These are phyloP conservation scores for Caracal caracal DNA, from an alignment of 2,113 vertebrate genomes.

Conservation along the genomic window DNA sequence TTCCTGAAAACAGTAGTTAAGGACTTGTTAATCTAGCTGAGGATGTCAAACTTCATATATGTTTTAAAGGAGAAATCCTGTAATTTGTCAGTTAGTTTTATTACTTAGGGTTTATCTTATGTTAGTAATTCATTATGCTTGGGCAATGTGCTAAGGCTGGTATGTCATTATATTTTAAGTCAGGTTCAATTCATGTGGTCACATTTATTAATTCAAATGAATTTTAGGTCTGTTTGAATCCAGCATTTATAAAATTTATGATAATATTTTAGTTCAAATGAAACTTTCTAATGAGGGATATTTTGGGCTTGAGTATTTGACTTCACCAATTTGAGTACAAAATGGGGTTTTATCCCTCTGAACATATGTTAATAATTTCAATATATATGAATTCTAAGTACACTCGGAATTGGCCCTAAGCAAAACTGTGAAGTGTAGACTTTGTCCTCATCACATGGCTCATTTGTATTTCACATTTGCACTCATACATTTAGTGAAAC, in stretches of 20 bases:
- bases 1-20: background rate
- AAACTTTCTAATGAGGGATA: background rate
- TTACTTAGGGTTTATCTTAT: background rate
- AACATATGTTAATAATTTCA: slow-evolving; percentile 9
- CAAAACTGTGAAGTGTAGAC: background rate
- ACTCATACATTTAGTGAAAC: background rate
- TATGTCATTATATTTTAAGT: slow-evolving; percentile 22
- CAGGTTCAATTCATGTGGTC: background rate
- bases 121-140: background rate
- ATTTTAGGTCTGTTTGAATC: slow-evolving; percentile 18
- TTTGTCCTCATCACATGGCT: background rate
- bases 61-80: background rate
- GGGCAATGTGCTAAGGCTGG: background rate
- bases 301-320: background rate
- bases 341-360: background rate
- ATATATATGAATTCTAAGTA: background rate
- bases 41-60: background rate
- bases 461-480: background rate
- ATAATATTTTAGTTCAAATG: slow-evolving; percentile 33
- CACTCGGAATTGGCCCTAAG: background rate
- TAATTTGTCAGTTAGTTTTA: slow-evolving; percentile 22
- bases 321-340: slow-evolving; percentile 4
- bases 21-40: background rate
- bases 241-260: background rate
- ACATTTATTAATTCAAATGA: slow-evolving; percentile 39